Conservation (phyloP, 2,888 invertebrate genomes). For the Caenorhabditis imperialis region DNA sequence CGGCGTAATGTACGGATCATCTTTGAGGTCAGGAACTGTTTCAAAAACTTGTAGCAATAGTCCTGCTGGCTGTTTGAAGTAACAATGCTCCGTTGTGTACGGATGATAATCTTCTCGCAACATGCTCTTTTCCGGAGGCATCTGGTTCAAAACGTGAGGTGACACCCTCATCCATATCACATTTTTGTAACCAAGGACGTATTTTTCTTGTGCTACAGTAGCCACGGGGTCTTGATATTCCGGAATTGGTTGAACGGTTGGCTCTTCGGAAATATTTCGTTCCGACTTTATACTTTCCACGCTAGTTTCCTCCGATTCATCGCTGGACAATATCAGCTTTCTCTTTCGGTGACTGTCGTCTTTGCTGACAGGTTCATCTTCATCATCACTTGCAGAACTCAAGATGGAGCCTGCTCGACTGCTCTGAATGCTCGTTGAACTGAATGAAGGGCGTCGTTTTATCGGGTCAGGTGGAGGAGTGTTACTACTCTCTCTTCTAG, state of each 20-base stretch:
- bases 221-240: too few species aligned
- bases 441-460: conserved; percentile 20
- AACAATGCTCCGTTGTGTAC: conserved; percentile 44
- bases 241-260: too few species aligned
- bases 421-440: conserved; percentile 28
- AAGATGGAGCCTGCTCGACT: neutral
- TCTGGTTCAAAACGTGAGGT: neutral
- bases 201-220: too few species aligned
- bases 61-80: conserved; percentile 7
- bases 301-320: neutral
- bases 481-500: too few species aligned
- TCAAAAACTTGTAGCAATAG: too few species aligned
- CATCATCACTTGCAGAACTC: neutral
- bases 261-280: neutral
- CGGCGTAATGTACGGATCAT: too few species aligned
- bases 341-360: conserved; percentile 3
- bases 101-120: conserved; percentile 40
- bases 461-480: too few species aligned
- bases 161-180: neutral
- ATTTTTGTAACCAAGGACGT: neutral
- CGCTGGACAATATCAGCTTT: conserved; percentile 4
- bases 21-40: too few species aligned
- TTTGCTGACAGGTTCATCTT: neutral
- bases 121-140: neutral
- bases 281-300: too few species aligned